Conservation (phyloP, 2,888 invertebrate genomes). For the Pegoplata infirma region DNA sequence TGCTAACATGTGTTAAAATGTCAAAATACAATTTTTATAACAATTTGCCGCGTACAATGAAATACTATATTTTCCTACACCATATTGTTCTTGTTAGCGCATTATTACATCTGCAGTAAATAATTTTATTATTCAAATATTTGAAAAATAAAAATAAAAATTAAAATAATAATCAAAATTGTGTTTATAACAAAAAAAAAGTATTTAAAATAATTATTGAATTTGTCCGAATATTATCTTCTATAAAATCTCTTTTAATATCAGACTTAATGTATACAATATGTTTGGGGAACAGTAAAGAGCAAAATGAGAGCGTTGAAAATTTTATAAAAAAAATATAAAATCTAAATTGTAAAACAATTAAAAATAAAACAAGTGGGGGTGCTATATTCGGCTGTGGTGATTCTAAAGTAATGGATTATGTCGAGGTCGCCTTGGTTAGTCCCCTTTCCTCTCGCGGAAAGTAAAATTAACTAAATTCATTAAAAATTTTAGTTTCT, state of each 20-base stretch:
- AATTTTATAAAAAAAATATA: too few relatives aligned
- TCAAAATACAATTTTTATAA: background rate
- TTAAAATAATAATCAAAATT: slow-evolving; percentile 45
- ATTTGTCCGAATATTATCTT: slow-evolving; percentile 40
- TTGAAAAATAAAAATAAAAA: slow-evolving; percentile 37
- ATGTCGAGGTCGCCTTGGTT: too few relatives aligned
- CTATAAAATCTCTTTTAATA: slow-evolving; percentile 36
- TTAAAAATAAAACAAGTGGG: too few relatives aligned
- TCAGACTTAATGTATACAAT: slow-evolving; percentile 39
- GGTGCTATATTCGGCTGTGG: too few relatives aligned
- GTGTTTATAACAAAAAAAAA: slow-evolving; percentile 36
- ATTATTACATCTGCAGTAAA: background rate
- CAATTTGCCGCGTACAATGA: background rate
- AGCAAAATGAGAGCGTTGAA: background rate
- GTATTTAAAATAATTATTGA: slow-evolving; percentile 47
- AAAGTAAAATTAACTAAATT: too few relatives aligned
- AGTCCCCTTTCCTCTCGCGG: too few relatives aligned
- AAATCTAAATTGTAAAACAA: too few relatives aligned
- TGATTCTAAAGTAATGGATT: too few relatives aligned
- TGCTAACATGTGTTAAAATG: too few relatives aligned
- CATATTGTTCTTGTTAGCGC: background rate
- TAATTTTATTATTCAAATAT: background rate
- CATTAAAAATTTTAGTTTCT: background rate
- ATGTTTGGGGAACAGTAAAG: slow-evolving; percentile 17
- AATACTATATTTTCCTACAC: background rate